Base-by-base conservation (phyloP, 1,140 invertebrate species). In the Drosophila bocqueti region DNA sequence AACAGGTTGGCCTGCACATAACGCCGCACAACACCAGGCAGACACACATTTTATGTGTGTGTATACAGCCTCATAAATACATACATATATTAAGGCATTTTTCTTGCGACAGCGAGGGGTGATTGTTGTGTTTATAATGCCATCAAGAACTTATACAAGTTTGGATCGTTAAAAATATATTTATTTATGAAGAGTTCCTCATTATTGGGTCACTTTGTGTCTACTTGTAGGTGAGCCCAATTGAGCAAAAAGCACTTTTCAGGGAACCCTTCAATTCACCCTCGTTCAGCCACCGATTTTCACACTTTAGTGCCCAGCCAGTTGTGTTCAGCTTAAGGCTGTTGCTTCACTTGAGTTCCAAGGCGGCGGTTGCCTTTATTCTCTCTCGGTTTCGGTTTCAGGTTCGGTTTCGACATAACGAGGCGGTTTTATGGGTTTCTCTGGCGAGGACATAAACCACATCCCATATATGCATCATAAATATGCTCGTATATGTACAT, bases 1-100 rank as follows among this genome's bases (percentile, higher is more conserved):
- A 80, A 81, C 78, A 81, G 78, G 79, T 81, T 81, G 65, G 42
- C 43, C 47, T 49, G 45, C 46, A 58, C 36, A 77, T 29, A 66
- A 31, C 9, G 24, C 24, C 24, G 24, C 24, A 3, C 24, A 24
- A 24, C 24, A 24, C 24, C 24, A 24, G 24, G 24, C 15, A 45
- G n/a, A 9, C 6, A 21, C 34, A 13, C 47, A 45, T 65, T 59
- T 65, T 62, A 46, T 66, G 16, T 66, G 16, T 66, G 16, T 34
- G 29, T 15, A 40, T 72, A 67, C 49, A 42, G 3, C 31, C 63
- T 68, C 63, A 26, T 57, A 73, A 66, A 71, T 67, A 67, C 18
- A 38, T 67, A 57, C 63, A 71, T 67, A 71, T 57, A 55, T 71
- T 69, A 26, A 49, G 29, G 60, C 26, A 46, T 38, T 65, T 46